Base-by-base conservation (phyloP, 2,888 invertebrate species). In the Heliconius aoede region DNA sequence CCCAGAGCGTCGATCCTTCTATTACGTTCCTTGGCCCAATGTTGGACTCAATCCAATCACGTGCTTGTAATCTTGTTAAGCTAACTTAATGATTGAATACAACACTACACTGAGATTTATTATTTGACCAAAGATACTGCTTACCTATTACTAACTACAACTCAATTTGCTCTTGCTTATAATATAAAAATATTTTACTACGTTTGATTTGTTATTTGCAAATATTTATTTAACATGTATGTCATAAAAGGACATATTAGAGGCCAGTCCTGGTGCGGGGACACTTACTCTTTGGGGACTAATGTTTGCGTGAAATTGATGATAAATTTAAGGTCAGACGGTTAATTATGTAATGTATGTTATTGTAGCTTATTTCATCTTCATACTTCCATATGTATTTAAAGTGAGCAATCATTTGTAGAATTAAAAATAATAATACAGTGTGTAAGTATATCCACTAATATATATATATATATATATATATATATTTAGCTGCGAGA, bases 41-140 rank as follows among this genome's bases (percentile, higher is more conserved):
- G 75, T 81, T 84, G 82, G 82, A 78, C 62, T 32, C n/a, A 18
- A 76, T 80, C 81, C 81, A 82, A 81, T 75, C 81, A 83, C 75
- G 81, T 82, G 82, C 77, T 78, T 64, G 72, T 68, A 32, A 72
- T 73, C 61, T 78, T 68, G 73, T 77, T 77, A 61, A 77, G 74
- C 46, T 58, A 76, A 72, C 65, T 61, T 61, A 46, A 64, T 58
- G 60, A 61, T 51, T 46, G 46, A 46, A 73, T 74, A 58, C 18
- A 60, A 72, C 46, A 69, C 60, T 69, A 72, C 46, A 69, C 60
- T 69, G 28, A 46, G 61, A 72, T 74, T 78, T 74, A 62, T 65
- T 32, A 72, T 40, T 26, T 9, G 4, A 11, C 30, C 46, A 11
- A 30, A 7, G 8, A 51, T 3, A 69, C 30, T 51, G 24, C 40